Evolutionary conservation across 2,888 invertebrate genomes (phyloP).

Genomic region (Amphimallon solstitiale): DNA sequence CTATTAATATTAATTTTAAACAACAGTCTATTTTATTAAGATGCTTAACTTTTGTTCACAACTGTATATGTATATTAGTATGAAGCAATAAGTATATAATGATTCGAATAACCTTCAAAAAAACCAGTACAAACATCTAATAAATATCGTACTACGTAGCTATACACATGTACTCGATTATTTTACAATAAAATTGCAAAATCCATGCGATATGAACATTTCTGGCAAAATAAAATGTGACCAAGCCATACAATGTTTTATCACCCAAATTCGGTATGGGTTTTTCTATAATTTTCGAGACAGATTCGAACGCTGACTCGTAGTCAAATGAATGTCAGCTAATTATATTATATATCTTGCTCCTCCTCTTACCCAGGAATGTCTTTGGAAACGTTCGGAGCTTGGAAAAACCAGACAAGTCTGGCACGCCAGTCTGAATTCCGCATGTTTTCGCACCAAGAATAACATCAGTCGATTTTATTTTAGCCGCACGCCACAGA

Average conservation of each 20-base stretch:
- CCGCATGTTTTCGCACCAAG: constrained; percentile 55
- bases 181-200: constrained; percentile 18
- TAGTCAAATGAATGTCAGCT: constrained; percentile 14
- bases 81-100: constrained; percentile 3
- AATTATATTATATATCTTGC: constrained; percentile 12
- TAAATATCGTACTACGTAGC: not conserved
- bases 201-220: not conserved
- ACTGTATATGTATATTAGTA: not conserved
- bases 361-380: constrained; percentile 31
- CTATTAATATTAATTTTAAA: no score
- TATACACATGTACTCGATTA: constrained; percentile 1
- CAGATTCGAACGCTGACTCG: not conserved
- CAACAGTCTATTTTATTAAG: no score
- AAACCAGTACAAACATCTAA: constrained; percentile 4
- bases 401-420: constrained; percentile 60
- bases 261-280: constrained; percentile 7
- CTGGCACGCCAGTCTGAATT: constrained; percentile 58
- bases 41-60: no score
- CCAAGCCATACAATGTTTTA: not conserved
- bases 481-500: constrained; percentile 32
- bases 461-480: constrained; percentile 36
- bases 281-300: constrained; percentile 11
- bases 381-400: constrained; percentile 37
- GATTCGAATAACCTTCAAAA: constrained; percentile 22
- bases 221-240: not conserved